Evolutionary conservation across 2,888 invertebrate genomes (phyloP), one percentile per base, ranked within the genome.

Genomic region (Quadriops clusia): DNA sequence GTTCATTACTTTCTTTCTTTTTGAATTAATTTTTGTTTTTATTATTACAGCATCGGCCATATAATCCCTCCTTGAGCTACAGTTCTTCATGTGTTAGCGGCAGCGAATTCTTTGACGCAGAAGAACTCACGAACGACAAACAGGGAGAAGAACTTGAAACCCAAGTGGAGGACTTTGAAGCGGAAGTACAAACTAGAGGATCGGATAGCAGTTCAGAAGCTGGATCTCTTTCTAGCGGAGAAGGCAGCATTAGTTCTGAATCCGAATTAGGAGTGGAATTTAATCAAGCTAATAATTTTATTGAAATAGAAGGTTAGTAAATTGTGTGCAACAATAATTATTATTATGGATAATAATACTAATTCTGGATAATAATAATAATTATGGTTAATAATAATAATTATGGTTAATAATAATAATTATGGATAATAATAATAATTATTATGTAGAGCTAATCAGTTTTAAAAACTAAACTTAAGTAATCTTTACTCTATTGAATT

Each of bases 91-190:
- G 80, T 45, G 71, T 79, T 13, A 78, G 77, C 34, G 76, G 77
- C 1, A 77, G 78, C 0, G 80, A 85, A 58, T 84, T 83, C 63
- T 83, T 80, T 54, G 84, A 85, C 57, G 85, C 84, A 1, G 79
- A 80, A 51, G 83, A 82, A 43, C 55, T 65, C 21, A 50, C 53
- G 5, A 34, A 34, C 3, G 43, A 41, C 13, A 35, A 32, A 21
- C 22, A 30, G 8, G 42, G 42, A 28, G 62, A 63, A 7, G 66
- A 62, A 1, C 61, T 61, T 1, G 53, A 60, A 28, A 36, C 45
- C 17, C 54, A 49, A 9, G 51, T 49, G 23, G 53, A 55, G 34
- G 55, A 58, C 41, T 33, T 47, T n/a, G 47, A 47, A 27, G 50
- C 52, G 17, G 58, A 58, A 43, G 51, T 59, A 35, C 46, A 56